Conservation (phyloP, 2,888 invertebrate genomes). For the Machimus atricapillus region DNA sequence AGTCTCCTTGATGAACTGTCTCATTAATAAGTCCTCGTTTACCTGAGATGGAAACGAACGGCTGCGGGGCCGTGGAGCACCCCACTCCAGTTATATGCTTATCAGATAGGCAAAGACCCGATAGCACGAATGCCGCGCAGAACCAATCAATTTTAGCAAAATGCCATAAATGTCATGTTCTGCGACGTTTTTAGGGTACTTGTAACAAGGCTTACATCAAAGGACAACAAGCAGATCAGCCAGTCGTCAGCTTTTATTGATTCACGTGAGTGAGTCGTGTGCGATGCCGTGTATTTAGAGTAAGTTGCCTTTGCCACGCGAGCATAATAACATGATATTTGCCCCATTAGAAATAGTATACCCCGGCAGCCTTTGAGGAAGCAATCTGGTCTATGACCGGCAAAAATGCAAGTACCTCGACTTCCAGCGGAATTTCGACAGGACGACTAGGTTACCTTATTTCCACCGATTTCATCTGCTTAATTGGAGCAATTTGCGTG, state of each 20-base stretch:
- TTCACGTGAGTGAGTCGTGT: background rate
- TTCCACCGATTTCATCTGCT: background rate
- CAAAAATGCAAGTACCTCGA: background rate
- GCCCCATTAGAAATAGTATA: slow-evolving; percentile 22
- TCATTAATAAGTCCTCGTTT: slow-evolving; percentile 32
- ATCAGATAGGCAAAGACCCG: background rate
- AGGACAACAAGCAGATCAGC: slow-evolving; percentile 27
- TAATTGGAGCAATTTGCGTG: background rate
- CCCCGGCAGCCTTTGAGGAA: background rate
- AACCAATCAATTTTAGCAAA: slow-evolving; percentile 38
- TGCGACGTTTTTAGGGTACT: slow-evolving; percentile 34
- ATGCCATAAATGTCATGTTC: slow-evolving; percentile 33
- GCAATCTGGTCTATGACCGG: background rate
- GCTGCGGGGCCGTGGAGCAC: background rate
- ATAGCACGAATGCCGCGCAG: background rate
- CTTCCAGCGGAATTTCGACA: background rate
- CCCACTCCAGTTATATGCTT: background rate
- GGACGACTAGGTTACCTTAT: background rate
- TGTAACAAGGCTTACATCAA: slow-evolving; percentile 36
- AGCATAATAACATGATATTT: slow-evolving; percentile 22
- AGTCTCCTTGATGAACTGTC: slow-evolving; percentile 25
- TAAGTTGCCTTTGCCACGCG: slow-evolving; percentile 22
- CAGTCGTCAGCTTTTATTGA: slow-evolving; percentile 29
- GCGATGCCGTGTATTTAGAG: background rate
- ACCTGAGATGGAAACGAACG: background rate